Evolutionary conservation across 2,113 vertebrate genomes (phyloP).

Genomic region (Tachycineta bicolor): DNA sequence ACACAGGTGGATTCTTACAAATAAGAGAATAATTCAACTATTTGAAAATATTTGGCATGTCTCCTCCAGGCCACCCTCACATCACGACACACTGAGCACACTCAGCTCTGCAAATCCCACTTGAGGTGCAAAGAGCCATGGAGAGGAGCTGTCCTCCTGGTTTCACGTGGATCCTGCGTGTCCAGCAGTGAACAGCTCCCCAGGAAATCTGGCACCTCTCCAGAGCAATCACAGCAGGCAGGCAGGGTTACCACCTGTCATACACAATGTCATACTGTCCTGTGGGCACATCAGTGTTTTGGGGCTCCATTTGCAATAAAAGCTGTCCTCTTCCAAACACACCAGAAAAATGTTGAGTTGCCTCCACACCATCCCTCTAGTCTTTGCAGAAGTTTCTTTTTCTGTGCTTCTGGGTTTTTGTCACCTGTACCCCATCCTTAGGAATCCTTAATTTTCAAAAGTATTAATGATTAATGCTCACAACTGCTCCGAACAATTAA

Average conservation of each 20-base stretch:
- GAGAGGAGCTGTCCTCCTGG: neutral
- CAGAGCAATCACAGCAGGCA: neutral
- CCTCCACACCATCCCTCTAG: neutral
- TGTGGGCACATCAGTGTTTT: neutral
- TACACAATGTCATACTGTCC: neutral
- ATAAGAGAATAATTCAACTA: neutral
- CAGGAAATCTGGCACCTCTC: neutral
- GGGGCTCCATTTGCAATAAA: neutral
- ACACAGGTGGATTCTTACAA: neutral
- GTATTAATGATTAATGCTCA: neutral
- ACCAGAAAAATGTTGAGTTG: neutral
- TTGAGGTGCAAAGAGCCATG: neutral
- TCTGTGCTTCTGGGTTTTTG: neutral
- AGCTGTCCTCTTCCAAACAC: neutral
- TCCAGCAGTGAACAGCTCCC: neutral
- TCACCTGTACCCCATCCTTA: neutral
- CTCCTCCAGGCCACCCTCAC: neutral
- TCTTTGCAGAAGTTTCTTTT: neutral
- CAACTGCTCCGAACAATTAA: neutral
- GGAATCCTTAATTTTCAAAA: neutral
- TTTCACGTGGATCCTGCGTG: neutral
- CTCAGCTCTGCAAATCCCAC: neutral
- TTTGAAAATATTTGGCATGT: neutral
- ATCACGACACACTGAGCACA: neutral
- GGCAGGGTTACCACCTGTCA: fast-evolving